These are phyloP conservation scores for Poecilia gillii DNA, from an alignment of 2,797 vertebrate species.

Conservation along the genomic window DNA sequence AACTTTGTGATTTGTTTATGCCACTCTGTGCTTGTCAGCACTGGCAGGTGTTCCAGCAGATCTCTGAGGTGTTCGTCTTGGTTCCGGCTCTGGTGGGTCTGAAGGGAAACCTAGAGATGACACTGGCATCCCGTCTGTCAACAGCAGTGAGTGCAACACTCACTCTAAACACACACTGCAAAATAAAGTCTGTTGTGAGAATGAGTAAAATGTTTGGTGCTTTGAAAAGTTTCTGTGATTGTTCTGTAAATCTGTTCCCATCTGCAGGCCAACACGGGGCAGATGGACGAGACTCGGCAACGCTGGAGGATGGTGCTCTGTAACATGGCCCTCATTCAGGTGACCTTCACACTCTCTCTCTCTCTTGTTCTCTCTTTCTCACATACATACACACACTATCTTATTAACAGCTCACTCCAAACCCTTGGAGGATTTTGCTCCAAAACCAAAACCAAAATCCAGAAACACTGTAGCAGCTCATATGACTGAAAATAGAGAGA, in stretches of 20 bases:
- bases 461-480: background rate
- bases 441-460: no score
- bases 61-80: slow-evolving; percentile 89
- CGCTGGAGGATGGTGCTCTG: slow-evolving; percentile 85
- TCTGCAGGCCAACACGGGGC: slow-evolving; percentile 88
- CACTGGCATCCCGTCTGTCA: slow-evolving; percentile 91
- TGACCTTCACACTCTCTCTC: slow-evolving; percentile 45
- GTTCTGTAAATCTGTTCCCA: background rate
- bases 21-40: slow-evolving; percentile 79
- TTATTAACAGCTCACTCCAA: slow-evolving; percentile 25
- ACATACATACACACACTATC: background rate
- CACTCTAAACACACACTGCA: background rate
- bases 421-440: slow-evolving; percentile 1
- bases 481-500: background rate
- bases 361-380: background rate
- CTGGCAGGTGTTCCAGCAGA: slow-evolving; percentile 89
- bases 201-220: background rate
- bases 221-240: slow-evolving; percentile 6
- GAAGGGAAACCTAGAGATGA: slow-evolving; percentile 98
- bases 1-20: no score
- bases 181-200: background rate
- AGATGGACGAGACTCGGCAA: slow-evolving; percentile 84
- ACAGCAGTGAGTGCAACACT: slow-evolving; percentile 87
- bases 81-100: slow-evolving; percentile 92
- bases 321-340: slow-evolving; percentile 92